Evolutionary conservation across 2,113 vertebrate species (phyloP), one percentile per base, ranked within the genome.

Genomic region (Chamaetylas fuelleborni): DNA sequence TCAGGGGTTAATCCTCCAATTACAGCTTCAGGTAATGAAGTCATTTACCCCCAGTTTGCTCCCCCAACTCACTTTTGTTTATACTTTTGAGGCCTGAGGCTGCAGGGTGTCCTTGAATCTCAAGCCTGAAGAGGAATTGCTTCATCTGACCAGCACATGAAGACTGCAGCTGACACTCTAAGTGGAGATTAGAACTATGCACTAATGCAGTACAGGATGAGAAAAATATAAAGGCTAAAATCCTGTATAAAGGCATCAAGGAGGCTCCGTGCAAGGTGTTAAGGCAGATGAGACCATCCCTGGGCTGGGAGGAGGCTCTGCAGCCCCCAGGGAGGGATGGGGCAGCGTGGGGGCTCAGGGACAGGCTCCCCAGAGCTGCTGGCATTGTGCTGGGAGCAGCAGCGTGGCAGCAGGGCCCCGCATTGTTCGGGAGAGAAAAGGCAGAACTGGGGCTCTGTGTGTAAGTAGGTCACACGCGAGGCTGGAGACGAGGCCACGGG

Each of bases 381-480:
- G 29, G 60, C 70, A 9, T 51, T 61, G 85, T 57, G 82, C 76
- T 22, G 33, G 4, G 58, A 58, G 79, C 36, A 10, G 70, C 60
- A 5, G 82, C 10, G 19, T 54, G 81, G 87, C 64, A 50, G 86
- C 77, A 3, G 65, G 83, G 22, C 20, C 3, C 73, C 19, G 19
- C 80, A 73, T 92, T 93, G 92, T 92, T 78, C 2, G 0, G 61
- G 36, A 81, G 89, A 93, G 65, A 87, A 93, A 78, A 94, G 72
- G 81, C 86, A 67, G 61, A 94, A 34, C 86, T 36, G 91, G 91
- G 91, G 87, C 93, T 92, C 72, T 38, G 76, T 14, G 13, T 1
- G 2, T 79, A 96, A 96, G 94, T 95, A 96, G 95, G 94, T 97
- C 94, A 96, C 87, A 85, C 53, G 25, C 70, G 26, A 96, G 93